A percentile compares a stretch with the other conserved stretches of the same genome.
Evolutionary conservation across 2,888 invertebrate species (phyloP).

Genomic region (Blera fallax): DNA sequence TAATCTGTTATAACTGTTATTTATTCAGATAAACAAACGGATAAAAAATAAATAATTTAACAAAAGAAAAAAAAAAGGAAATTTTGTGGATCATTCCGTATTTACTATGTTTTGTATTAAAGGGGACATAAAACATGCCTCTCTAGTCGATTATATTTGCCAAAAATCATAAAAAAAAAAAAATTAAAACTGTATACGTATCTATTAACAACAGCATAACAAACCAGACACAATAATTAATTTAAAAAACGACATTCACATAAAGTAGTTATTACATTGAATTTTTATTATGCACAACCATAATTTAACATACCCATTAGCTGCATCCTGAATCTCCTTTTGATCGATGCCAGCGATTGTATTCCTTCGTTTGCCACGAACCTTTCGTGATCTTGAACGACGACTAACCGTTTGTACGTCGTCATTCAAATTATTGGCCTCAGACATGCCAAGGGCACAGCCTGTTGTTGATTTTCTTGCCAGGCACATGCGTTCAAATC

Average conservation of each 20-base stretch:
- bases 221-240: slow-evolving; percentile 64
- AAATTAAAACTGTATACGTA: slow-evolving; percentile 51
- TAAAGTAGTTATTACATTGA: slow-evolving; percentile 44
- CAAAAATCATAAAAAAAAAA: slow-evolving; percentile 54
- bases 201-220: slow-evolving; percentile 73
- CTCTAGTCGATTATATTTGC: slow-evolving; percentile 57
- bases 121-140: slow-evolving; percentile 72
- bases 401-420: slow-evolving; percentile 87
- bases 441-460: slow-evolving; percentile 75
- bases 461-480: slow-evolving; percentile 89
- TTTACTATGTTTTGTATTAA: slow-evolving; percentile 51
- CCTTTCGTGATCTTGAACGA: slow-evolving; percentile 88
- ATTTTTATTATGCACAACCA: neutral
- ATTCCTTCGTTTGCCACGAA: slow-evolving; percentile 92
- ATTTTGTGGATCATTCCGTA: slow-evolving; percentile 65
- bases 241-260: slow-evolving; percentile 66
- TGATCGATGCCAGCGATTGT: slow-evolving; percentile 95
- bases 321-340: slow-evolving; percentile 93
- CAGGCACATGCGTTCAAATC: slow-evolving; percentile 94
- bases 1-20: slow-evolving; percentile 73
- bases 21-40: slow-evolving; percentile 50
- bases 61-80: slow-evolving; percentile 42
- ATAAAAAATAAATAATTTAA: slow-evolving; percentile 24
- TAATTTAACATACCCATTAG: slow-evolving; percentile 88
- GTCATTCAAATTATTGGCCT: slow-evolving; percentile 80